These are phyloP conservation scores for Yponomeuta cagnagella DNA, from an alignment of 2,888 invertebrate genomes.

Conservation along the genomic window DNA sequence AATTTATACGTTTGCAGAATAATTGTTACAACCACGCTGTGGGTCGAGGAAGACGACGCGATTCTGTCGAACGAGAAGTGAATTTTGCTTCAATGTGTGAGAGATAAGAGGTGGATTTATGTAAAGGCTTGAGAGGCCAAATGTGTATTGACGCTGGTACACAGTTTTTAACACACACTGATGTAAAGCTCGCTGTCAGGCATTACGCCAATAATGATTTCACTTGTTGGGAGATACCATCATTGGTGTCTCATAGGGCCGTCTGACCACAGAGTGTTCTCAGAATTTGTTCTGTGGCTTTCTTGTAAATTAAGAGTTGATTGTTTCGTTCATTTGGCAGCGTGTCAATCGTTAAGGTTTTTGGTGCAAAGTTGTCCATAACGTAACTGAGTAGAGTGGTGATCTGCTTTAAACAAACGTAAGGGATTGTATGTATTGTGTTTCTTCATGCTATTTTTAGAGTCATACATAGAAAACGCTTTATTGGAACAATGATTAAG, in stretches of 20 bases:
- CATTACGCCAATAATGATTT: constrained; percentile 38
- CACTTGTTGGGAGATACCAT: constrained; percentile 47
- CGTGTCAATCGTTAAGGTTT: too few relatives aligned
- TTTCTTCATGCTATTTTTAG: too few relatives aligned
- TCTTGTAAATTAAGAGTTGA: too few relatives aligned
- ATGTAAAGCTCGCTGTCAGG: background rate
- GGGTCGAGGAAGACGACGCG: constrained; percentile 24
- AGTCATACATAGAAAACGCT: too few relatives aligned
- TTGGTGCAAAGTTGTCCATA: too few relatives aligned
- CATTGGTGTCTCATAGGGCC: constrained; percentile 34
- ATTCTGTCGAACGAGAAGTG: background rate
- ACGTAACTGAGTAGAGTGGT: too few relatives aligned
- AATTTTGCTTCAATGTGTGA: background rate
- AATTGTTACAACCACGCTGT: constrained; percentile 33
- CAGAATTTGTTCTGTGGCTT: background rate
- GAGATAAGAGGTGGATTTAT: background rate
- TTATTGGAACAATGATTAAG: too few relatives aligned
- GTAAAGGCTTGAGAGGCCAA: too few relatives aligned
- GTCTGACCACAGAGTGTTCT: constrained; percentile 20
- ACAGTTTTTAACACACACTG: background rate
- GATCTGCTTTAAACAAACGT: too few relatives aligned
- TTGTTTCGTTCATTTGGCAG: too few relatives aligned
- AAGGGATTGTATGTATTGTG: too few relatives aligned
- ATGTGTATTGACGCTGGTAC: too few relatives aligned
- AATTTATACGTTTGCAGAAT: constrained; percentile 21